Evolutionary conservation across 2,797 vertebrate species (phyloP), one percentile per base, ranked within the genome.

Genomic region (Pyrocephalus nanus): DNA sequence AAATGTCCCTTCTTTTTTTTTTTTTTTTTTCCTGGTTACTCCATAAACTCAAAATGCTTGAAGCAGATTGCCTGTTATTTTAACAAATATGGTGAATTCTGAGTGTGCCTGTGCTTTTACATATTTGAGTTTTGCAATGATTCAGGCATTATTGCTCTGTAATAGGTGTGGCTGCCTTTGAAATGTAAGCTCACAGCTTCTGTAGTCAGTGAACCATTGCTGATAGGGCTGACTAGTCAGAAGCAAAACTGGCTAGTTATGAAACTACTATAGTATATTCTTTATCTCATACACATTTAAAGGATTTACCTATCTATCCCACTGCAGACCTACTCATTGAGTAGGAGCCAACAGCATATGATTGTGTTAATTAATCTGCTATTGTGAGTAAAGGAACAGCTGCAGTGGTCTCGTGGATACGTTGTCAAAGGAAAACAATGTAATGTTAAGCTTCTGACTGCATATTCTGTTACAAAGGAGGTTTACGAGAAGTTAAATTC

Each of bases 291-390:
- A 98, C 96, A 98, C 98, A 98, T 99, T 99, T 98, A 98, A 98
- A 98, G 99, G 99, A 99, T 99, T 99, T 99, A 99, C 99, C 99
- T 99, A 99, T 99, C 99, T 99, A 98, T 98, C 99, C 98, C 97
- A 97, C 98, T 98, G 98, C 99, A 99, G 99, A 99, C 99, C 99
- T 98, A 98, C 98, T 98, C 98, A 98, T 99, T 99, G 99, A 99
- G 99, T 98, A 98, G 94, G 97, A 99, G 99, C 99, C 99, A 99
- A 98, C 98, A 98, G 98, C 99, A 98, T 98, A 99, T 98, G 99
- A 99, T 99, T 99, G 99, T 99, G 99, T 99, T 99, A 99, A 99
- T 99, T 99, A 99, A 99, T 99, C 99, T 99, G 99, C 99, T 99
- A 99, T 99, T 99, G 99, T 99, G 98, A 99, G 98, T 98, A 97